Conservation (phyloP, 2,797 vertebrate genomes). For the Varecia variegata region DNA sequence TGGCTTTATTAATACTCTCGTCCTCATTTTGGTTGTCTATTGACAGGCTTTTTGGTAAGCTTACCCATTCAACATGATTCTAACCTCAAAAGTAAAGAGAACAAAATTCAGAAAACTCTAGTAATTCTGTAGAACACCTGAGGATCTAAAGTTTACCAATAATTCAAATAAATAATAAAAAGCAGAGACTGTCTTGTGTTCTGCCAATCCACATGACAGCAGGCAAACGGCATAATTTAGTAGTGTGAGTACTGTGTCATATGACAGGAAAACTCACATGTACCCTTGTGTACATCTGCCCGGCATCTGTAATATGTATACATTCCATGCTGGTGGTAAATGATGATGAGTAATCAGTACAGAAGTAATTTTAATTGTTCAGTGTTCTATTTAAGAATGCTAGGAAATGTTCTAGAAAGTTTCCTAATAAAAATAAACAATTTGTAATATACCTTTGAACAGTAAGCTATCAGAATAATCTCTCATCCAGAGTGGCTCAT, state of each 20-base stretch:
- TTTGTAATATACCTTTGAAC: slow-evolving; percentile 6
- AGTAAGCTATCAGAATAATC: not conserved
- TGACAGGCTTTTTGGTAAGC: not conserved
- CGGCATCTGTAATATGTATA: not conserved
- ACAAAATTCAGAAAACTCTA: not conserved
- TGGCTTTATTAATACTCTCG: not conserved
- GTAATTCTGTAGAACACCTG: not conserved
- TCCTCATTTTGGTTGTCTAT: not conserved
- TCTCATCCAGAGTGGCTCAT: not conserved
- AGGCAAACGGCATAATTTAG: not conserved
- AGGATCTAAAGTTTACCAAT: not conserved
- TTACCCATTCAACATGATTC: not conserved
- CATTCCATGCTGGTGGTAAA: not conserved
- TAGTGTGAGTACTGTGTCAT: not conserved
- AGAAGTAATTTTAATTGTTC: not conserved
- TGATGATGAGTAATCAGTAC: not conserved
- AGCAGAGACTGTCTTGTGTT: not conserved
- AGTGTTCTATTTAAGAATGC: not conserved
- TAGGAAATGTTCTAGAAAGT: not conserved
- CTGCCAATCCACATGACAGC: not conserved
- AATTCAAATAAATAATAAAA: not conserved
- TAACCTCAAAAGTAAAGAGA: not conserved
- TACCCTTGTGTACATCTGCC: not conserved
- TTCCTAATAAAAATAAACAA: slow-evolving; percentile 9
- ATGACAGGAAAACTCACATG: not conserved